Evolutionary conservation across 2,797 vertebrate species (phyloP).

Genomic region (Pteropus rufus): DNA sequence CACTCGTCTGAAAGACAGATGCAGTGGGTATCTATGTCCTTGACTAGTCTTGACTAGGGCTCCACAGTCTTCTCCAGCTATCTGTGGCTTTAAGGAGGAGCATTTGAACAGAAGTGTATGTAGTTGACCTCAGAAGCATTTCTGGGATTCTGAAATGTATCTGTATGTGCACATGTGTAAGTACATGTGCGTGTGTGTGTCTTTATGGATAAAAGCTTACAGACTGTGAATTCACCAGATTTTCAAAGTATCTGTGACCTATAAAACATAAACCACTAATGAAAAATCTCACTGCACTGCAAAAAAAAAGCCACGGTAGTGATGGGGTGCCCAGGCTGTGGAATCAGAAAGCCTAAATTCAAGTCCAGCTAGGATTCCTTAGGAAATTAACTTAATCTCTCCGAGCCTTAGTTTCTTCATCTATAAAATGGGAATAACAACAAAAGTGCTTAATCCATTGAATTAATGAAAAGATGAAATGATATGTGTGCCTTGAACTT

Average conservation of each 20-base stretch:
- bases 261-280: not conserved
- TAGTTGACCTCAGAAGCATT: not conserved
- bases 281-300: not conserved
- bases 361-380: not conserved
- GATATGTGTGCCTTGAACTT: not conserved
- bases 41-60: not conserved
- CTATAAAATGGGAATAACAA: not conserved
- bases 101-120: not conserved
- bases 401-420: not conserved
- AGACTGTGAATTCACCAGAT: not conserved
- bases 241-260: not conserved
- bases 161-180: not conserved
- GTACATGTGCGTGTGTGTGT: not conserved
- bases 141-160: not conserved
- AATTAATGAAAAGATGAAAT: not conserved
- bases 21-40: accelerated
- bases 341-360: not conserved
- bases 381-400: not conserved
- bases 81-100: not conserved
- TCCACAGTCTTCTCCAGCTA: not conserved
- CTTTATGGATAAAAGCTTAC: not conserved
- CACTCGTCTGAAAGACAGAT: not conserved
- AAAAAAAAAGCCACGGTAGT: not conserved
- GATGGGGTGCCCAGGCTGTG: not conserved
- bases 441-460: not conserved